Evolutionary conservation across 1,140 invertebrate genomes (phyloP), one percentile per base, ranked within the genome.

Genomic region (Apis dorsata): DNA sequence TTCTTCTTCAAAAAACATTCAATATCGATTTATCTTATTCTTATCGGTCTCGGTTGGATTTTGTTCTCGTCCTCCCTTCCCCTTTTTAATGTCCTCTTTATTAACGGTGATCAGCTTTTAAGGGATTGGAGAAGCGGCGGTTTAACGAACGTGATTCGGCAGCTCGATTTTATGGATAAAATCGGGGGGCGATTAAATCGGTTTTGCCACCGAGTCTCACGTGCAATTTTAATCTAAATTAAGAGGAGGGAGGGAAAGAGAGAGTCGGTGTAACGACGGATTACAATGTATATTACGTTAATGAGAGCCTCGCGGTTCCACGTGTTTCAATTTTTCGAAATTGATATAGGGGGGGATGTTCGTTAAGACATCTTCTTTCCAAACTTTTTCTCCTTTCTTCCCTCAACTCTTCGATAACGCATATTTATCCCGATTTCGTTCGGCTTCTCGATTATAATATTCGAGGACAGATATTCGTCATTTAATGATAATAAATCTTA

Each of bases 251-350:
- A 73, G 65, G 73, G 51, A 65, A 49, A 59, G 63, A 80, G 73
- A 28, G 59, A 34, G 44, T 19, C 59, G 15, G 10, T 19, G 34
- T 44, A 44, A 44, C 59, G 5, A 5, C 51, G 78, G 34, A 65
- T 80, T 63, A 73, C 78, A 49, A 80, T 73, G 78, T 80, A 17
- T 4, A 4, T 11, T 19, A 68, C 11, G 19, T 44, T 68, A 68
- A 68, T 12, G 44, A 44, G 34, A 68, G 11, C 66, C 21, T 51
- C 49, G 10, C 17, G 10, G 68, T 12, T 12, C 21, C 62, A 34
- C 34, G 44, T 28, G 60, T 74, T 80, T 80, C 60, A 74, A 80
- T 80, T 80, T 65, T 80, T 57, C 51, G 21, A 51, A 74, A 80
- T 34, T 72, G 4, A 7, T 44, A 28, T 28, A 2, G 34, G 34